These are phyloP conservation scores for Odontomachus brunneus DNA, from an alignment of 1,140 invertebrate species.

Conservation along the genomic window DNA sequence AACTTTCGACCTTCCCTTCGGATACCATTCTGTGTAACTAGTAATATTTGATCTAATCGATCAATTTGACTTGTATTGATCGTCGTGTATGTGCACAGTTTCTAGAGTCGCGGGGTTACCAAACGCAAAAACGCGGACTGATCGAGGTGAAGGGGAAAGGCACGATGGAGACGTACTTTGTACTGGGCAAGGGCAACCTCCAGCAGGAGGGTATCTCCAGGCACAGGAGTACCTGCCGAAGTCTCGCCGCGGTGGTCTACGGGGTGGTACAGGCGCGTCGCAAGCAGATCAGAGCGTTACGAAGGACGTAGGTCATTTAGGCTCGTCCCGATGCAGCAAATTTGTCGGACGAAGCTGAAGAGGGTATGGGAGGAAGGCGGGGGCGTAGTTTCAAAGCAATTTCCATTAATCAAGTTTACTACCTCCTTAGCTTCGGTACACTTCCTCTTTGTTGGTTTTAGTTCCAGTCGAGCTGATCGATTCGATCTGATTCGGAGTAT, in stretches of 20 bases:
- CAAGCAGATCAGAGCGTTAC: constrained; percentile 84
- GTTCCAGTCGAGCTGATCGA: too few species aligned
- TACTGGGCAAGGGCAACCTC: constrained; percentile 88
- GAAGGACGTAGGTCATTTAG: constrained; percentile 71
- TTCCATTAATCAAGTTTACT: too few species aligned
- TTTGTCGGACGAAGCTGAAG: not conserved
- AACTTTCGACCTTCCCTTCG: too few species aligned
- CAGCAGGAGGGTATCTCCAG: constrained; percentile 84
- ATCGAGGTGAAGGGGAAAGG: constrained; percentile 98
- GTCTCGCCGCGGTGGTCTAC: constrained; percentile 94
- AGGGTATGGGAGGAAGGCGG: not conserved
- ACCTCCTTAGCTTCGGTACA: too few species aligned
- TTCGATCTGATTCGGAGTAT: too few species aligned
- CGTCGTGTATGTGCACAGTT: constrained; percentile 84
- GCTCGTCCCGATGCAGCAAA: not conserved
- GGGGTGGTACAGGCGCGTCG: constrained; percentile 91
- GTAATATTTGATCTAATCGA: too few species aligned
- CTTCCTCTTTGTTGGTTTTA: too few species aligned
- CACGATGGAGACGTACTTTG: constrained; percentile 97
- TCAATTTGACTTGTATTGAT: not conserved
- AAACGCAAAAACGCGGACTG: constrained; percentile 91
- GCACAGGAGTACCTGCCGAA: constrained; percentile 91
- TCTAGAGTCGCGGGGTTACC: constrained; percentile 89
- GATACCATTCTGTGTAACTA: too few species aligned
- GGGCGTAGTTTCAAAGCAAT: not conserved